These are phyloP conservation scores for Stomatorhinus ivindoensis DNA, from an alignment of 2,113 vertebrate genomes.

Conservation along the genomic window DNA sequence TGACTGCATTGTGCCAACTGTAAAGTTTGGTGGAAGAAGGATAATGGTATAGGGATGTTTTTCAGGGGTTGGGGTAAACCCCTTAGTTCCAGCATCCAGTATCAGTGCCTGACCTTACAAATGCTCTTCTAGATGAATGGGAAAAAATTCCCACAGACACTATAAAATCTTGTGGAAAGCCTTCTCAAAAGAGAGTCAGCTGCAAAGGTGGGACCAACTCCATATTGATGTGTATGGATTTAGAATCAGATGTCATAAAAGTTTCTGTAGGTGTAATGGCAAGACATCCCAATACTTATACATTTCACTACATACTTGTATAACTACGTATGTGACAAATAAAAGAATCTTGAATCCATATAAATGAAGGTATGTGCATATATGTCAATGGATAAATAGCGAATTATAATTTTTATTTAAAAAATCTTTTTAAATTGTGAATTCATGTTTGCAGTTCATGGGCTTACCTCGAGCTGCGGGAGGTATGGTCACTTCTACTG, in stretches of 20 bases:
- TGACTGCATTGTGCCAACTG: neutral
- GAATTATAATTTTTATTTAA: neutral
- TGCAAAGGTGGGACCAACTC: neutral
- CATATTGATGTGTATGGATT: neutral
- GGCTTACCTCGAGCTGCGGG: conserved; percentile 30
- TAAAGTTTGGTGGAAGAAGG: neutral
- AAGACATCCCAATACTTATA: neutral
- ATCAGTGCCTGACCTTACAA: neutral
- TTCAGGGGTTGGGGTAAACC: neutral
- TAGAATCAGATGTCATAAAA: neutral
- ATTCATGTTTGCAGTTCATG: neutral
- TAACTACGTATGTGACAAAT: neutral
- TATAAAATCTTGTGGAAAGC: neutral
- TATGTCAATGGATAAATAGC: neutral
- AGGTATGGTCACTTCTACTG: neutral
- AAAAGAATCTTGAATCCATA: neutral
- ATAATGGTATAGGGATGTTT: neutral
- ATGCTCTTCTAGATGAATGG: neutral
- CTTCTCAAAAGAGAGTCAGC: neutral
- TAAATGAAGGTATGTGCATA: neutral
- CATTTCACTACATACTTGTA: neutral
- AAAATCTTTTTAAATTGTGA: neutral
- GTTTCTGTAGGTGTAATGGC: neutral
- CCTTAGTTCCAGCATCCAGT: neutral
- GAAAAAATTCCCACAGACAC: neutral